Percentiles rank a stretch among this genome's conserved stretches.
These are phyloP conservation scores for Oenanthe melanoleuca DNA, from an alignment of 2,113 vertebrate species.

Conservation along the genomic window DNA sequence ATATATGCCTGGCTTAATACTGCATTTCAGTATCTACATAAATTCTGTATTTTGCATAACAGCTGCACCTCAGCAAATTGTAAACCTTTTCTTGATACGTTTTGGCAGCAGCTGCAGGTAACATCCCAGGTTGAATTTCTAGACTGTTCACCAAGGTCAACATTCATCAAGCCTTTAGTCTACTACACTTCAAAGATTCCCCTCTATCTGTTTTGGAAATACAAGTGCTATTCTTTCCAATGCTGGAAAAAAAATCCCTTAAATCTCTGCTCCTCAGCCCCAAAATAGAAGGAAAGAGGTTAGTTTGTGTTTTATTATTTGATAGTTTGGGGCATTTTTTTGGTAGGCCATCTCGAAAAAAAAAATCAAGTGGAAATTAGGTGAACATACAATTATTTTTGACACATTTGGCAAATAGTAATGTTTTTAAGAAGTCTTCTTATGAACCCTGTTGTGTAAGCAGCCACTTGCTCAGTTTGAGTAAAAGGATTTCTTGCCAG, in stretches of 20 bases:
- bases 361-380: background rate
- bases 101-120: background rate
- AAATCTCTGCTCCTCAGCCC: background rate
- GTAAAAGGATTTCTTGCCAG: background rate
- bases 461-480: background rate
- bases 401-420: background rate
- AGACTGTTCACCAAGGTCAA: background rate
- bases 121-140: background rate
- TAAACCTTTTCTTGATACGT: background rate
- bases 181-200: background rate
- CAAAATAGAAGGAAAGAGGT: background rate
- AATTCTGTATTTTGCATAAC: background rate
- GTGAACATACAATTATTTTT: background rate
- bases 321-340: background rate
- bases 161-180: background rate
- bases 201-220: background rate
- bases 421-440: background rate
- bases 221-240: background rate
- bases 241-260: background rate
- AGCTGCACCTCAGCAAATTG: background rate
- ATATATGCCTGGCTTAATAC: background rate
- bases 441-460: background rate
- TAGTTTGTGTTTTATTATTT: background rate
- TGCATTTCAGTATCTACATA: background rate
- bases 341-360: background rate